These are phyloP conservation scores for Rhadinocentrus ornatus DNA, from an alignment of 2,797 vertebrate species.

Conservation along the genomic window DNA sequence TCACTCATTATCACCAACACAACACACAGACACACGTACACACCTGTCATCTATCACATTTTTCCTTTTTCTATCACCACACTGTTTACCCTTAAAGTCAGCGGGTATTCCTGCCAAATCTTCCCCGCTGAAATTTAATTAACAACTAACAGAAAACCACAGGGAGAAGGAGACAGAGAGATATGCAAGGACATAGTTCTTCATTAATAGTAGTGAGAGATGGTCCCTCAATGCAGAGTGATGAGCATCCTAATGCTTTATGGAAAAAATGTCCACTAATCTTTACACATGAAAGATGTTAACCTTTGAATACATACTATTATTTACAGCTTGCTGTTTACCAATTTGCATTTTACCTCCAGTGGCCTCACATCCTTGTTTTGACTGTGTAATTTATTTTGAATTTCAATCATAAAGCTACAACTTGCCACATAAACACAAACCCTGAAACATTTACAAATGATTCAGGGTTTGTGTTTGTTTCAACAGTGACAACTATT, in stretches of 20 bases:
- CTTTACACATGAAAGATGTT: conserved; percentile 38
- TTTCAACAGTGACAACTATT: no score
- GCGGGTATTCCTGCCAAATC: conserved; percentile 73
- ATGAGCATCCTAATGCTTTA: conserved; percentile 72
- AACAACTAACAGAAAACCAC: conserved; percentile 68
- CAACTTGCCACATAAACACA: conserved; percentile 21
- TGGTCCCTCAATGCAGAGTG: conserved; percentile 64
- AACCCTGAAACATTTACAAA: background rate
- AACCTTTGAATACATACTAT: conserved; percentile 12
- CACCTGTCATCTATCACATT: conserved; percentile 58
- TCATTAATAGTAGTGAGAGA: conserved; percentile 76
- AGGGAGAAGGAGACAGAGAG: conserved; percentile 22
- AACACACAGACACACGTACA: conserved; percentile 15
- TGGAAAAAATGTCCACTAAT: conserved; percentile 67
- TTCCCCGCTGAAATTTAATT: conserved; percentile 81
- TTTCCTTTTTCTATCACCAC: conserved; percentile 53
- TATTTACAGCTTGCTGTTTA: conserved; percentile 25
- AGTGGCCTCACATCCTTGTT: conserved; percentile 30
- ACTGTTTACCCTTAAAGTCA: conserved; percentile 74
- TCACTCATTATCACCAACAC: conserved; percentile 53
- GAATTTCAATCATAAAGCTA: conserved; percentile 35
- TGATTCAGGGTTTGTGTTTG: background rate
- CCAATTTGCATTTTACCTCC: conserved; percentile 32
- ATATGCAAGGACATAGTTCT: conserved; percentile 67
- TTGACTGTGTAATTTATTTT: conserved; percentile 25